Base-by-base conservation (phyloP, 2,113 vertebrate species). In the Ceyx cyanopectus region DNA sequence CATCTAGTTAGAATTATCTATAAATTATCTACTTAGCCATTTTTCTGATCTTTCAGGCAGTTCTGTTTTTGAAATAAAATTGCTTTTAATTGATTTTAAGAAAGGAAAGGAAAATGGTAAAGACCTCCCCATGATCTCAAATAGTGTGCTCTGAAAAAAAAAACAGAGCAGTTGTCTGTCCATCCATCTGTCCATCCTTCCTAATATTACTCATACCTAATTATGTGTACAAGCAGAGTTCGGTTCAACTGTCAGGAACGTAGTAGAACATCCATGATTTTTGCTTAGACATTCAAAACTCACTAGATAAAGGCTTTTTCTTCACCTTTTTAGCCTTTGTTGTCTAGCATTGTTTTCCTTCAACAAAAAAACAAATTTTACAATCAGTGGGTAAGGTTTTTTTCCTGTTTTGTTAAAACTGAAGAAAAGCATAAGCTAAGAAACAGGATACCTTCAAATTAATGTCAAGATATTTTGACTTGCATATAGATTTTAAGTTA, bases 11-110 rank as follows among this genome's bases (percentile, higher is more conserved):
- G n/a, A 79, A 22, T 57, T 61, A 16, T 23, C 16, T 79, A 20
- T 66, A 54, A 76, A 65, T 85, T 26, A 30, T 53, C 45, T 60
- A 30, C 30, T 58, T 50, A 24, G 8, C 3, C 20, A 48, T 60
- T 68, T 69, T 79, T 26, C 54, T 81, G 29, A 48, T 58, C 8
- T 19, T 79, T 75, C 51, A 60, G 40, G 40, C 27, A 60, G 21
- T n/a, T 30, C 53, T 57, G 10, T 54, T 81, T 34, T 91, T 62
- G 40, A 92, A 93, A 89, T 45, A 68, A 88, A 85, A 72, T 26
- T 57, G 7, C 1, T 5, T 75, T 43, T 45, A 37, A 73, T 21
- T 63, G 15, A 67, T 84, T 75, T 74, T 72, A 34, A 75, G 34
- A 60, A 77, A 73, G 3, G 2, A 58, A 86, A 70, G 12, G 23